Evolutionary conservation across 2,888 invertebrate genomes (phyloP), one percentile per base, ranked within the genome.

Genomic region (Muschampia plurimacula): DNA sequence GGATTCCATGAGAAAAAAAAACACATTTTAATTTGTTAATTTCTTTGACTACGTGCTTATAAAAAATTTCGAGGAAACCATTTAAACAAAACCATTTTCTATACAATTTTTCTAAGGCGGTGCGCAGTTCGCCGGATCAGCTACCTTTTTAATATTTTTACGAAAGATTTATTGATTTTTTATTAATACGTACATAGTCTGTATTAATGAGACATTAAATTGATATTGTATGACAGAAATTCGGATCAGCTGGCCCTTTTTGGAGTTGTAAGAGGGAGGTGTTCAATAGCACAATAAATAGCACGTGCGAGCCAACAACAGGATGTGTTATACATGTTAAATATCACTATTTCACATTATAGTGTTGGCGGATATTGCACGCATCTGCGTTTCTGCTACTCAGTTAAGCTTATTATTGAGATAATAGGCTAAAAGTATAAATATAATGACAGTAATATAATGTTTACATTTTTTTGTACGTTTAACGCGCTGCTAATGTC

Each of bases 251-350:
- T 66, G 52, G 32, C 52, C 69, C 32, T 13, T 65, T 59, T 15
- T 36, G 44, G 28, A 22, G 2, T 15, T 44, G 0, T 44, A 44
- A 44, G 44, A 1, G 13, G 13, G 49, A 13, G 49, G 77, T 81
- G 78, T 22, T 81, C 78, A 80, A 82, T 82, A 82, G 82, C 87
- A 84, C 86, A 85, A 86, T 86, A 83, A 85, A 86, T 84, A 82
- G 87, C 88, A 86, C 87, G 88, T 87, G 80, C 82, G 87, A 87
- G 80, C 81, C 80, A 84, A 87, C 82, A 87, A 84, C 89, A 89
- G 88, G 90, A 89, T 88, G 87, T 63, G 63, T 22, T 22, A 22
- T 22, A n/a, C 49, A n/a, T 49, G 49, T 6, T 49, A 49, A 59
- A 71, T 66, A 71, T 60, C 60, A 66, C 66, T 66, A 62, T 62